Evolutionary conservation across 2,797 vertebrate species (phyloP), one percentile per base, ranked within the genome.

Genomic region (Melanotaenia parkinsoni): DNA sequence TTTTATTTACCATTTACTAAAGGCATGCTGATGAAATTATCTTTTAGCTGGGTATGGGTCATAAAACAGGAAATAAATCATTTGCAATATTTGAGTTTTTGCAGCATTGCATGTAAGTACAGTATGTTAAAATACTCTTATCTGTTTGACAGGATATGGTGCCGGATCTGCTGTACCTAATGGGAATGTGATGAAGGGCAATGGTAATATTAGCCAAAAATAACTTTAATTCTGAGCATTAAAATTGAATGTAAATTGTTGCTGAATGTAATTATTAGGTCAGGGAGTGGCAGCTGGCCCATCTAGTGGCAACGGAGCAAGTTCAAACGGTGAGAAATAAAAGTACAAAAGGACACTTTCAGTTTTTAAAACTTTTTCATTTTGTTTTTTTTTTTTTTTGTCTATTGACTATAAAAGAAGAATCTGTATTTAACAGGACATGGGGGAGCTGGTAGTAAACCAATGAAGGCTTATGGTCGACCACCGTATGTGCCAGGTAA

Each of bases 401-500:
- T 5, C 33, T 10, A 45, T 51, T 24, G 30, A 32, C 57, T 51
- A 16, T 53, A 67, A 4, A 70, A 4, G 7, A 2, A 28, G 16
- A 20, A 7, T 76, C 2, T 73, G 6, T 67, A 4, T 78, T 37
- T 47, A 37, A 70, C 79, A 84, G 91, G 85, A 24, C 86, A 84
- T 6, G 79, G 69, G 1, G 73, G 60, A 58, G 65, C 75, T 45
- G 86, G 83, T 43, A 70, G 35, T 45, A 88, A 90, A 78, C 71
- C 86, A 0, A 67, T 88, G 64, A 93, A 93, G 84, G 88, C 85
- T 64, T 90, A 84, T 28, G 86, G 81, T 0, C 72, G 53, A 62
- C 84, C 79, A 43, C 51, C 67, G 53, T 91, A 79, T 58, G 85
- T 86, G 0, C 50, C 88, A 87, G 91, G 91, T 92, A 84, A 76